Percentiles rank a stretch among this genome's conserved stretches.
phyloP scores from a whole-genome alignment of 2,113 vertebrate genomes.

The Cinclus cinclus region DNA sequence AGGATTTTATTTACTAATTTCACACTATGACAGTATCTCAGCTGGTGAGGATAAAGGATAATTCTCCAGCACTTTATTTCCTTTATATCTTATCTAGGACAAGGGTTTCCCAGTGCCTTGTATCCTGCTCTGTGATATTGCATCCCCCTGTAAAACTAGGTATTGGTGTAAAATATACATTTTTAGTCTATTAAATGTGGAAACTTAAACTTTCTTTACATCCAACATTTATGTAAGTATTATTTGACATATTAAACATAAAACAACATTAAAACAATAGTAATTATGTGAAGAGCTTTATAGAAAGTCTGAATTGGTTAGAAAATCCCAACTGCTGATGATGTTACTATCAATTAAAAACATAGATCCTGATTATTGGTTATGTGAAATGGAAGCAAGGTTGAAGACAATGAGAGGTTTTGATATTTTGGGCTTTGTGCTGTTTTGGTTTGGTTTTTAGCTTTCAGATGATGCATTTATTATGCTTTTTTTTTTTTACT shows the following conservation, averaged over 20 bases:
- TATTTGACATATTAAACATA: background rate
- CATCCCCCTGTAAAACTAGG: background rate
- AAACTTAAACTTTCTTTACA: background rate
- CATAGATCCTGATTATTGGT: background rate
- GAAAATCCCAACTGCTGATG: background rate
- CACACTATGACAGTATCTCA: background rate
- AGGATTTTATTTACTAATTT: background rate
- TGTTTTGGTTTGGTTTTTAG: background rate
- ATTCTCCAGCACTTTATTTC: background rate
- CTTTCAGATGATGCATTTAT: background rate
- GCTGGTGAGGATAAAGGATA: background rate
- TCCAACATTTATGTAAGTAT: background rate
- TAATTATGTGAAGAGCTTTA: background rate
- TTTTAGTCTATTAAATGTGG: background rate
- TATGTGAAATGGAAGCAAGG: background rate
- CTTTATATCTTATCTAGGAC: background rate
- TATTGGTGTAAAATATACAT: background rate
- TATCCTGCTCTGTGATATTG: background rate
- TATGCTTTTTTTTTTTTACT: background rate
- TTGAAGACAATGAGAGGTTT: background rate
- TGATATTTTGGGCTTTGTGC: background rate
- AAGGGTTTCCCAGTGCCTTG: background rate
- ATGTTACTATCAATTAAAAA: background rate
- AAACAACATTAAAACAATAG: background rate
- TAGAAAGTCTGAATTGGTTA: background rate